phyloP scores from a whole-genome alignment of 2,888 invertebrate species.

The Dromius quadrimaculatus region DNA sequence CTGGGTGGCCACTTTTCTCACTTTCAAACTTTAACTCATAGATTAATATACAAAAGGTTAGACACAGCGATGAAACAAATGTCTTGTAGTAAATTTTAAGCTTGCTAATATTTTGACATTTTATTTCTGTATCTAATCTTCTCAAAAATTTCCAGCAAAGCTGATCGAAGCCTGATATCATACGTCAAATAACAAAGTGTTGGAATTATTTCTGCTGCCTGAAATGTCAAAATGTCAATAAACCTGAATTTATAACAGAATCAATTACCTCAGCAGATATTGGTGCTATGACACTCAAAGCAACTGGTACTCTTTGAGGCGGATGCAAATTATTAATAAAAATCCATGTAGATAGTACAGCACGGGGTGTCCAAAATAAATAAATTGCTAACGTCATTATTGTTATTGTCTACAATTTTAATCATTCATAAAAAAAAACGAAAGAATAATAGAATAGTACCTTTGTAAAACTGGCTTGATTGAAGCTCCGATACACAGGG shows the following conservation, averaged over 20 bases:
- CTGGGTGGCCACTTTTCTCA: no score
- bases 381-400: conserved; percentile 63
- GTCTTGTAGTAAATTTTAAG: no score
- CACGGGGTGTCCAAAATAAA: conserved; percentile 66
- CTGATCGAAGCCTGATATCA: conserved; percentile 68
- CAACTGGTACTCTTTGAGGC: conserved; percentile 64
- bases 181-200: conserved; percentile 68
- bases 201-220: conserved; percentile 70
- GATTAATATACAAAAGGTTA: no score
- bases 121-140: conserved; percentile 6
- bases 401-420: conserved; percentile 65
- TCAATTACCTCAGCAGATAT: conserved; percentile 68
- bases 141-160: conserved; percentile 66
- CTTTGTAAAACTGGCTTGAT: conserved; percentile 54
- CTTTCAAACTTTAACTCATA: no score
- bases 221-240: no score
- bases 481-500: conserved; percentile 42
- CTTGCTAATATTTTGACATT: no score
- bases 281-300: conserved; percentile 67
- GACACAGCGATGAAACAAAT: no score
- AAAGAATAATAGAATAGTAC: conserved; percentile 34
- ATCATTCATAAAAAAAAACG: background rate
- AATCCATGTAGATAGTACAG: conserved; percentile 64
- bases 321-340: conserved; percentile 60
- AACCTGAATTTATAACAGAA: conserved; percentile 25